phyloP scores from a whole-genome alignment of 2,113 vertebrate species.

The Rhinogobius similis region DNA sequence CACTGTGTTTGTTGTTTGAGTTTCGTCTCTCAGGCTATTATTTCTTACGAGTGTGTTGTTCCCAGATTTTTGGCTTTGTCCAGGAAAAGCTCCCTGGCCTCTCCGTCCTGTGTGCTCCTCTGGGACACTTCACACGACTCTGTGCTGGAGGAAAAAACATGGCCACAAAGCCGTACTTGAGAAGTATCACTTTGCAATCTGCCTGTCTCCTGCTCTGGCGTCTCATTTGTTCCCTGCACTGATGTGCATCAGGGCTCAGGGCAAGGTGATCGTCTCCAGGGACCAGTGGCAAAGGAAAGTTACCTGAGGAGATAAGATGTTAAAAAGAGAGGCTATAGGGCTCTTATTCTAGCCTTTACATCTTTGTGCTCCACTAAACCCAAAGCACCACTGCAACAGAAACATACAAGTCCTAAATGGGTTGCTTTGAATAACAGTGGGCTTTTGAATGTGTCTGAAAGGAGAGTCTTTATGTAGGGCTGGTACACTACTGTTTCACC shows the following conservation, averaged over 20 bases:
- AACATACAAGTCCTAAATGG: conserved; percentile 65
- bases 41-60: conserved; percentile 68
- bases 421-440: conserved; percentile 44
- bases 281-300: conserved; percentile 70
- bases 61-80: conserved; percentile 67
- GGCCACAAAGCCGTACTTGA: conserved; percentile 67
- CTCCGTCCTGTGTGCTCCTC: conserved; percentile 62
- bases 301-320: conserved; percentile 71
- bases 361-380: conserved; percentile 58
- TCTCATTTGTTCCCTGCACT: conserved; percentile 75
- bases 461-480: conserved; percentile 42
- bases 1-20: conserved; percentile 53
- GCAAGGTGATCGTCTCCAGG: conserved; percentile 74
- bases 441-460: conserved; percentile 53
- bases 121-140: conserved; percentile 71
- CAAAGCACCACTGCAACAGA: conserved; percentile 55
- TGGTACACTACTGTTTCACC: conserved; percentile 3
- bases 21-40: conserved; percentile 59
- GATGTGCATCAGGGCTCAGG: conserved; percentile 71
- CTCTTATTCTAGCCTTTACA: conserved; percentile 43
- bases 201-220: conserved; percentile 65
- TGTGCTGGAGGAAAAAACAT: conserved; percentile 38
- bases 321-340: conserved; percentile 23
- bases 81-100: conserved; percentile 67
- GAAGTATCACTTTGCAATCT: conserved; percentile 77